Evolutionary conservation across 1,140 invertebrate species (phyloP).

Genomic region (Drosophila varians): DNA sequence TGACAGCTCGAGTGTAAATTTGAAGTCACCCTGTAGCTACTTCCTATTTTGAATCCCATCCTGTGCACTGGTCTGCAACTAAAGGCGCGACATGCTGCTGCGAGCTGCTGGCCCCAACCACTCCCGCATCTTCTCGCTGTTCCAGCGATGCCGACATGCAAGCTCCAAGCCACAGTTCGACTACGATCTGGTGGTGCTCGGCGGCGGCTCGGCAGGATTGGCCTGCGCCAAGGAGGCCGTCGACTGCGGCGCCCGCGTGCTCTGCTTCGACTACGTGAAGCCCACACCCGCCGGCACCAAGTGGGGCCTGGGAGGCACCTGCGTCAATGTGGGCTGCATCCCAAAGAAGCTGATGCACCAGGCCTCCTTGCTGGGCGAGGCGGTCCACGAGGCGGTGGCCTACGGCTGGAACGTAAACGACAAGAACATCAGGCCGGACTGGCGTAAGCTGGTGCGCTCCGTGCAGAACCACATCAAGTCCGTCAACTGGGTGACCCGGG

Average conservation of each 20-base stretch:
- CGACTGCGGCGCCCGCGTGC: conserved; percentile 92
- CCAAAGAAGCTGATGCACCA: conserved; percentile 99
- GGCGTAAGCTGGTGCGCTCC: conserved; percentile 88
- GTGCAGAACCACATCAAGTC: conserved; percentile 95
- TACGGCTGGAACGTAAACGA: conserved; percentile 93
- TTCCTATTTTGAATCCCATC: not conserved
- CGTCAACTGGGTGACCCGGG: conserved; percentile 95
- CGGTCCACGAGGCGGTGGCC: conserved; percentile 90
- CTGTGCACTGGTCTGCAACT: not conserved
- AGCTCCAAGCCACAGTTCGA: conserved; percentile 84
- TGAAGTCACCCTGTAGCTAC: not conserved
- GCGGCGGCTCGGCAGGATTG: conserved; percentile 97
- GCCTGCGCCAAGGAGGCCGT: conserved; percentile 96
- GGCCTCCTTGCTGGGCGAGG: conserved; percentile 93
- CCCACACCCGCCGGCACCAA: conserved; percentile 93
- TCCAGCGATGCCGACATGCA: not conserved
- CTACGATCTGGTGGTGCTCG: conserved; percentile 97
- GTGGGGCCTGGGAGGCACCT: conserved; percentile 97
- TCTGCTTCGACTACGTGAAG: conserved; percentile 95
- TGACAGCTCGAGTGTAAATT: not conserved
- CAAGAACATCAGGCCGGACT: conserved; percentile 88
- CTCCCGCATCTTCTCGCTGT: not conserved
- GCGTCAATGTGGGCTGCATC: conserved; percentile 99
- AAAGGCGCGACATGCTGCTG: conserved; percentile 28
- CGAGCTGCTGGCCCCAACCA: not conserved